Evolutionary conservation across 2,888 invertebrate genomes (phyloP), one percentile per base, ranked within the genome.

Genomic region (Villa cingulata): DNA sequence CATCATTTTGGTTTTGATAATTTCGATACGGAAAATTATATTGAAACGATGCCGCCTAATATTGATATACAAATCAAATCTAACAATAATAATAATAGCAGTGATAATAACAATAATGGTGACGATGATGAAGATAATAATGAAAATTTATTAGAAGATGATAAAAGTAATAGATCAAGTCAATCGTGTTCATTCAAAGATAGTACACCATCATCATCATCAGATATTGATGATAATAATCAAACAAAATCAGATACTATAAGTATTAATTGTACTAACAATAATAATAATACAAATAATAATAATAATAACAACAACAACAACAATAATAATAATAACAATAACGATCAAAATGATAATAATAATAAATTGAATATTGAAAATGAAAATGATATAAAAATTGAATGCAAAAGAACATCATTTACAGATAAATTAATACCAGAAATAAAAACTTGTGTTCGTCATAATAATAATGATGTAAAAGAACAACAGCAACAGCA

Each of bases 1-100:
- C 77, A 85, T 60, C 84, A 85, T 62, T 75, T 74, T 57, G 80
- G 79, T 20, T 74, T 71, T 58, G 80, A 81, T 60, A 73, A 76
- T 56, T 46, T 41, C 38, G 51, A 50, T 7, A 32, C 41, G 17
- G 41, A 27, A 29, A 37, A 37, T 9, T 41, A 29, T 17, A 23
- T 16, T 14, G 41, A 42, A 7, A 19, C 34, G 4, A n/a, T n/a
- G n/a, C n/a, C 6, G 48, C 51, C 16, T 4, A 38, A 17, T 16
- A 7, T 16, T 37, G 37, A 37, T 16, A n/a, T 6, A 16, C 5
- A 5, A 37, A 37, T 37, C n/a, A 37, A 42, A 37, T 20, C 23
- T 20, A 16, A n/a, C 10, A 34, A 43, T 43, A 20, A 37, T 6
- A 47, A 32, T 16, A 17, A n/a, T n/a, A n/a, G n/a, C n/a, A n/a